Evolutionary conservation across 2,888 invertebrate species (phyloP).

Genomic region (Aphodius sticticus): DNA sequence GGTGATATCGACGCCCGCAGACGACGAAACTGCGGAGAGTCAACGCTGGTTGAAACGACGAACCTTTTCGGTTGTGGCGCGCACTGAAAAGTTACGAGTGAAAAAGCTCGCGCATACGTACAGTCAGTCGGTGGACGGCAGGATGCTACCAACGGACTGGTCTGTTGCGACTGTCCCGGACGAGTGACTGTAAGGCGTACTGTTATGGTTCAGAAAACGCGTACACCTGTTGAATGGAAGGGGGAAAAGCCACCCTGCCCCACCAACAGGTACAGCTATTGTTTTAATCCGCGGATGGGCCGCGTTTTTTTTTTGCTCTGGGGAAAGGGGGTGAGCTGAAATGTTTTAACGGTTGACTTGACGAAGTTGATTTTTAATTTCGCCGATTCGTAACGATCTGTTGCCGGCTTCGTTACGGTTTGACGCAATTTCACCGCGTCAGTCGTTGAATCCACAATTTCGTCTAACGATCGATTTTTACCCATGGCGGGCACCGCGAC

Average conservation of each 20-base stretch:
- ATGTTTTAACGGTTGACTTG: conserved; percentile 38
- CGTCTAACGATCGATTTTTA: conserved; percentile 25
- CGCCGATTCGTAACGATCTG: conserved; percentile 34
- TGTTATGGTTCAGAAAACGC: conserved; percentile 62
- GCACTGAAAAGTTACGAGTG: conserved; percentile 29
- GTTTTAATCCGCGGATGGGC: conserved; percentile 47
- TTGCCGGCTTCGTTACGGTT: conserved; percentile 33
- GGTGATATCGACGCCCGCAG: conserved; percentile 36
- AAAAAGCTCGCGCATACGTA: conserved; percentile 44
- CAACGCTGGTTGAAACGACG: conserved; percentile 41
- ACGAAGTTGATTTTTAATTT: conserved; percentile 36
- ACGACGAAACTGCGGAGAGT: conserved; percentile 35
- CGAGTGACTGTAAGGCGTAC: conserved; percentile 60
- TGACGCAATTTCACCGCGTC: conserved; percentile 29
- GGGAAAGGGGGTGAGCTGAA: conserved; percentile 37
- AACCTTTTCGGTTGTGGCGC: conserved; percentile 37
- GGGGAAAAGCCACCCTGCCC: conserved; percentile 52
- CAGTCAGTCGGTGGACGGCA: conserved; percentile 36
- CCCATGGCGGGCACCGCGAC: conserved; percentile 5
- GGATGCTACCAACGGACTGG: conserved; percentile 53
- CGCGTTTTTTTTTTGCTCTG: background rate
- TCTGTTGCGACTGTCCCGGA: conserved; percentile 61
- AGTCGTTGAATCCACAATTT: conserved; percentile 12
- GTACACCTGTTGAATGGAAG: conserved; percentile 60
- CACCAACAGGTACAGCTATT: conserved; percentile 55